Percentiles rank a stretch among this genome's conserved stretches.
These are phyloP conservation scores for Alfaro cultratus DNA, from an alignment of 2,797 vertebrate species.

Conservation along the genomic window DNA sequence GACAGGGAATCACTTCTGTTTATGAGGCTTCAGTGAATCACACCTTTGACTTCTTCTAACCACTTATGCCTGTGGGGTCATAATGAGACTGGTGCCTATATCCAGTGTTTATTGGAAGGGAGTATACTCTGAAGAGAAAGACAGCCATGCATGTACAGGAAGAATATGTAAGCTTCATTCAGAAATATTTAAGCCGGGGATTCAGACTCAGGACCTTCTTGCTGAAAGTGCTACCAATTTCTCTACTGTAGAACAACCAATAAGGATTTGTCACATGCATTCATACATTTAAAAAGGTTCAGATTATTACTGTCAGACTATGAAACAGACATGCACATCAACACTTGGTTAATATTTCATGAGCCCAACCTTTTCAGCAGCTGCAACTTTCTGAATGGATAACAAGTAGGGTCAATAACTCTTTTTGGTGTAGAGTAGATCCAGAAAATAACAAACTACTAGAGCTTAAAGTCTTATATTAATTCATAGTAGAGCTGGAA, in stretches of 20 bases:
- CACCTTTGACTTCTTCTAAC: background rate
- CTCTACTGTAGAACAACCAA: background rate
- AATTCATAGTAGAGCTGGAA: background rate
- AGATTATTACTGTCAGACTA: background rate
- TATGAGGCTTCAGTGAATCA: background rate
- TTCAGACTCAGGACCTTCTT: too few relatives aligned
- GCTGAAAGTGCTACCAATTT: too few relatives aligned
- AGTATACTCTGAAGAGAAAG: background rate
- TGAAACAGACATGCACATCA: background rate
- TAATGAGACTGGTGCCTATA: background rate
- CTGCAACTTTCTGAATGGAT: background rate
- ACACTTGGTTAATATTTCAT: background rate
- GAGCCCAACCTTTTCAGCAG: background rate
- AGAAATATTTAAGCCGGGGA: too few relatives aligned
- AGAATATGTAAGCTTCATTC: too few relatives aligned
- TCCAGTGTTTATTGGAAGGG: background rate
- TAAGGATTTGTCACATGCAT: too few relatives aligned
- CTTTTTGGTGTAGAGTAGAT: background rate
- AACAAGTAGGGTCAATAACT: background rate
- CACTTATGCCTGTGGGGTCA: background rate
- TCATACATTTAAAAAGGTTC: background rate
- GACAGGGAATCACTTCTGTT: background rate
- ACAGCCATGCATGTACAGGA: background rate
- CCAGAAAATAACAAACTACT: background rate
- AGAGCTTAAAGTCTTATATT: background rate